Evolutionary conservation across 1,140 invertebrate species (phyloP).

Genomic region (Formica exsecta): DNA sequence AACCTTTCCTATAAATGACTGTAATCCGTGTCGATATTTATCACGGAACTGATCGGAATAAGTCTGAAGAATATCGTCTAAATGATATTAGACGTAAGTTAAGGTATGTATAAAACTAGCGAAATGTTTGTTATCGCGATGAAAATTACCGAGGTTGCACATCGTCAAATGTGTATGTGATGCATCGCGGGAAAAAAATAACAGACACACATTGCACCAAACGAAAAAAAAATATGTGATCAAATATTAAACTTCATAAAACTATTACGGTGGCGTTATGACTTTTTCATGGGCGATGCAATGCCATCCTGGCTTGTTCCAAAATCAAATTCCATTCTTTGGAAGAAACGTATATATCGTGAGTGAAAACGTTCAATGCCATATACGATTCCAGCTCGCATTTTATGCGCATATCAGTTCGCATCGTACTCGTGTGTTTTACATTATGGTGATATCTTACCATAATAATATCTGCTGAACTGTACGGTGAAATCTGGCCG

Average conservation of each 20-base stretch:
- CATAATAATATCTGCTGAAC: neutral
- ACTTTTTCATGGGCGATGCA: neutral
- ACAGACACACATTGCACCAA: neutral
- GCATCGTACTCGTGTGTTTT: neutral
- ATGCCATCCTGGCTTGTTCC: neutral
- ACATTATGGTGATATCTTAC: neutral
- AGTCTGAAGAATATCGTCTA: neutral
- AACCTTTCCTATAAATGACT: conserved; percentile 51
- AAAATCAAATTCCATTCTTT: neutral
- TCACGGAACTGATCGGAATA: conserved; percentile 44
- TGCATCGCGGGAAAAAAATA: neutral
- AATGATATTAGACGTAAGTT: neutral
- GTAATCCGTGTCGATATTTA: conserved; percentile 70
- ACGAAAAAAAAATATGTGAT: neutral
- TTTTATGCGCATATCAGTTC: conserved; percentile 5
- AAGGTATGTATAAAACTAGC: neutral
- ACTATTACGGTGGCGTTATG: neutral
- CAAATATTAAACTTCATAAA: conserved; percentile 1
- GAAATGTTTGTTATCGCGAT: conserved; percentile 18
- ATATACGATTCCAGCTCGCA: neutral
- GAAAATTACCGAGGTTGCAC: neutral
- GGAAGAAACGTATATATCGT: neutral
- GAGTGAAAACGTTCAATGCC: neutral
- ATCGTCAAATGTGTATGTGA: neutral
- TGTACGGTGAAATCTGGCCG: neutral